A percentile compares a stretch with the other conserved stretches of the same genome.
Conservation (phyloP, 2,113 vertebrate genomes). For the Tupaia chinensis region DNA sequence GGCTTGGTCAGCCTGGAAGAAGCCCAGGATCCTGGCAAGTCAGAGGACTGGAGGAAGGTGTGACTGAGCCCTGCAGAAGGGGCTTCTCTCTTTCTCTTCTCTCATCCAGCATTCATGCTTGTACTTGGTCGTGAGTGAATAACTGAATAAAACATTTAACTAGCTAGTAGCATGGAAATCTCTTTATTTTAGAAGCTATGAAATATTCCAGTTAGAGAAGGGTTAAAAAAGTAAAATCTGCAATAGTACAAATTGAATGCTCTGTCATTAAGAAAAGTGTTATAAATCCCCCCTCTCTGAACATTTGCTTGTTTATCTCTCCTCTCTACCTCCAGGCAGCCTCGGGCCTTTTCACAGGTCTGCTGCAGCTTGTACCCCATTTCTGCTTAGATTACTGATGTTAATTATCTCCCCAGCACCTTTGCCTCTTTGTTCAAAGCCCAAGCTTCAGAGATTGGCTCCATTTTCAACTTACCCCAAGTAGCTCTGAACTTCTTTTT, state of each 20-base stretch:
- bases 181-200: neutral
- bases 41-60: no score
- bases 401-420: neutral
- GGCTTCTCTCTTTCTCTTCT: neutral
- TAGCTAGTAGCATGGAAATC: neutral
- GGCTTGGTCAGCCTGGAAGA: no score
- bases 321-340: conserved; percentile 9
- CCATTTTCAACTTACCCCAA: neutral
- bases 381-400: neutral
- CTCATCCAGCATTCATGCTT: no score
- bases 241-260: neutral
- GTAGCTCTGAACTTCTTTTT: conserved; percentile 43
- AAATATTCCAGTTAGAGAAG: neutral
- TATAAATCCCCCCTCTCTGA: conserved; percentile 27
- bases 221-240: conserved; percentile 41
- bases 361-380: neutral
- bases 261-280: conserved; percentile 42
- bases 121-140: no score
- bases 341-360: neutral
- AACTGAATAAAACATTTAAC: neutral
- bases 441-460: neutral
- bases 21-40: no score
- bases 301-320: conserved; percentile 35
- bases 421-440: conserved; percentile 8
- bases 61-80: no score